A percentile compares a stretch with the other conserved stretches of the same genome.
These are phyloP conservation scores for Zaprionus camerounensis DNA, from an alignment of 1,140 invertebrate species.

Conservation along the genomic window DNA sequence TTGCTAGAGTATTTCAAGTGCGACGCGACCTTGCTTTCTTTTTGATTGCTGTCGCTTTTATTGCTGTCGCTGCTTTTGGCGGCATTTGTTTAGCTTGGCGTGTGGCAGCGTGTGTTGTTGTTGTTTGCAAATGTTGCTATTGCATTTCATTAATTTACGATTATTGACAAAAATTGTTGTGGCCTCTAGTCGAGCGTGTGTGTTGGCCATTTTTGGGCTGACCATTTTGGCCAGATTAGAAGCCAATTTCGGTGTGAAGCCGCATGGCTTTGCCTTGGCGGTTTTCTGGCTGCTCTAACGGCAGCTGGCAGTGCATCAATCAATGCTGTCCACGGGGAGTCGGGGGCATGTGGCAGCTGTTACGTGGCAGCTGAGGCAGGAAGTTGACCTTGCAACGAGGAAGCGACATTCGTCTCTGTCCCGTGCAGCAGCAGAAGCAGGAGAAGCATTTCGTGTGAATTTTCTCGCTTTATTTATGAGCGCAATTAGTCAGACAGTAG, in stretches of 20 bases:
- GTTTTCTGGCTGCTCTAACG: slow-evolving; percentile 47
- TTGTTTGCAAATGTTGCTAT: not conserved
- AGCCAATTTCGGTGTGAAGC: slow-evolving; percentile 75
- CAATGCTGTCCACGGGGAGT: slow-evolving; percentile 43
- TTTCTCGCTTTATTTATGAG: slow-evolving; percentile 54
- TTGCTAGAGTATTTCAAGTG: slow-evolving; percentile 9
- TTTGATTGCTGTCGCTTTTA: slow-evolving; percentile 2
- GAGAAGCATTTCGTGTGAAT: slow-evolving; percentile 52
- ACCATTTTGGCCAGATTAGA: slow-evolving; percentile 57
- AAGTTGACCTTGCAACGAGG: slow-evolving; percentile 77
- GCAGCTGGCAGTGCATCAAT: slow-evolving; percentile 79
- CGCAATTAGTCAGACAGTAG: slow-evolving; percentile 51
- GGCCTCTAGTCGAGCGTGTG: slow-evolving; percentile 3
- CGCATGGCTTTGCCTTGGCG: not conserved
- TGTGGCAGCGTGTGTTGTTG: slow-evolving; percentile 42
- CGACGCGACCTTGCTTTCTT: not conserved
- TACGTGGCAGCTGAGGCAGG: slow-evolving; percentile 7
- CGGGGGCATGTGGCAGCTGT: slow-evolving; percentile 2
- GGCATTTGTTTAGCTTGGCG: slow-evolving; percentile 47
- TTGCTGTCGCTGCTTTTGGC: slow-evolving; percentile 32
- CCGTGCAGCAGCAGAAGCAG: slow-evolving; percentile 20
- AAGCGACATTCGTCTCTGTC: slow-evolving; percentile 78
- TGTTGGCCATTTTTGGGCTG: slow-evolving; percentile 65
- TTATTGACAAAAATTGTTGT: slow-evolving; percentile 67
- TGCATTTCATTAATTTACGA: slow-evolving; percentile 82